phyloP scores from a whole-genome alignment of 2,797 vertebrate species.

The Gambelia wislizenii region DNA sequence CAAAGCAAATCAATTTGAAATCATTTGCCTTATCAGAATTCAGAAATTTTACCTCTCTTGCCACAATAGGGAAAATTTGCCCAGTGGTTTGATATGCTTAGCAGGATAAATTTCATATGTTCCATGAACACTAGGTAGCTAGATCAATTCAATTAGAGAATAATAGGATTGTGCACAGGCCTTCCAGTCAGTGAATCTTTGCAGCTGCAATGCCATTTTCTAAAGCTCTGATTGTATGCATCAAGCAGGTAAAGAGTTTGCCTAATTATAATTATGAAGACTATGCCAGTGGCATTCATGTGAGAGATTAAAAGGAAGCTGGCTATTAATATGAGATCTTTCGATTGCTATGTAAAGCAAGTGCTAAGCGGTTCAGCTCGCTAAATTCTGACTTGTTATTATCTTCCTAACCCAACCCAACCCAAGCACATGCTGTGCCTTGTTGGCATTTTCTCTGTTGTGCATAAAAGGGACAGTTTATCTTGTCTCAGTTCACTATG shows the following conservation, averaged over 20 bases:
- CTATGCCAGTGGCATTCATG: constrained; percentile 26
- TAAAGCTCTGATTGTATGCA: constrained; percentile 37
- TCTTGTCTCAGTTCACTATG: not conserved
- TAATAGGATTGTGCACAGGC: not conserved
- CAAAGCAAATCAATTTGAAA: constrained; percentile 2
- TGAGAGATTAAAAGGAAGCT: constrained; percentile 26
- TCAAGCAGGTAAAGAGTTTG: constrained; percentile 39
- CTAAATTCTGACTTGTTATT: constrained; percentile 29
- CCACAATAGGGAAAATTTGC: not conserved
- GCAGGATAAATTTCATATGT: constrained; percentile 3
- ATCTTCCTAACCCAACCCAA: constrained; percentile 17
- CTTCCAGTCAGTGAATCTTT: constrained; percentile 8
- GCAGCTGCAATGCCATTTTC: not conserved
- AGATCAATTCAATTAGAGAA: constrained; percentile 33
- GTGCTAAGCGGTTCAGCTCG: constrained; percentile 3
- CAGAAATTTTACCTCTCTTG: not conserved
- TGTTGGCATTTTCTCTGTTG: not conserved
- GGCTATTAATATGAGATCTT: constrained; percentile 38
- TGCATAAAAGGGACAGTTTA: constrained; percentile 6
- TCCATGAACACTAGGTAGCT: not conserved
- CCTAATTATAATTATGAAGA: constrained; percentile 45
- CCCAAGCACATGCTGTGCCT: not conserved
- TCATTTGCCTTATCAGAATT: constrained; percentile 3
- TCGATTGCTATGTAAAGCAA: constrained; percentile 40
- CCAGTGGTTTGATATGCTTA: constrained; percentile 6